Evolutionary conservation across 2,113 vertebrate genomes (phyloP).

Genomic region (Serinus canaria): DNA sequence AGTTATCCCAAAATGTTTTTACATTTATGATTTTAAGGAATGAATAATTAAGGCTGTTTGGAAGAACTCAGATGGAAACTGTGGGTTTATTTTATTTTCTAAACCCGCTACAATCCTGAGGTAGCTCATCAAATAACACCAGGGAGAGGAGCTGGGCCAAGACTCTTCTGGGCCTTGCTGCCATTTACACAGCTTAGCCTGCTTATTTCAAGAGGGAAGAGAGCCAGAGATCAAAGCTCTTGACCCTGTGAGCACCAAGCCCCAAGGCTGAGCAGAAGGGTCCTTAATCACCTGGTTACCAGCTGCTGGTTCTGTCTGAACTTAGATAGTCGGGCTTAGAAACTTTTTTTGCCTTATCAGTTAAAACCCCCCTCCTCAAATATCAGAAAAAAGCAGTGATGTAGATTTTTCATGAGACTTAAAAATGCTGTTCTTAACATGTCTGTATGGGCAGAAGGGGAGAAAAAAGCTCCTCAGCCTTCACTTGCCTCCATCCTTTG

Average conservation of each 20-base stretch:
- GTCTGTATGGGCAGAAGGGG: background rate
- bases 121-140: background rate
- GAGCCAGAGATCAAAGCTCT: background rate
- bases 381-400: background rate
- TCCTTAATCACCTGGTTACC: background rate
- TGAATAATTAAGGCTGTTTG: background rate
- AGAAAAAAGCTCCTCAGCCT: background rate
- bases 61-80: background rate
- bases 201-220: background rate
- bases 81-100: background rate
- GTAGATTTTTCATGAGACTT: background rate
- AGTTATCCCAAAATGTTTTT: background rate
- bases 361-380: rapidly evolving
- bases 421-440: background rate
- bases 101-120: background rate
- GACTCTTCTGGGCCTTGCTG: background rate
- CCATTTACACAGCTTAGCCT: constrained; percentile 4
- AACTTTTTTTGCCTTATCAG: background rate
- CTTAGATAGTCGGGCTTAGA: background rate
- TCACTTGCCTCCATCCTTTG: background rate
- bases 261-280: background rate
- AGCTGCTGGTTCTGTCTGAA: background rate
- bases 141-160: background rate
- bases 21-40: background rate
- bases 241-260: background rate